phyloP scores from a whole-genome alignment of 2,888 invertebrate species.

The Leptinotarsa haldemani region DNA sequence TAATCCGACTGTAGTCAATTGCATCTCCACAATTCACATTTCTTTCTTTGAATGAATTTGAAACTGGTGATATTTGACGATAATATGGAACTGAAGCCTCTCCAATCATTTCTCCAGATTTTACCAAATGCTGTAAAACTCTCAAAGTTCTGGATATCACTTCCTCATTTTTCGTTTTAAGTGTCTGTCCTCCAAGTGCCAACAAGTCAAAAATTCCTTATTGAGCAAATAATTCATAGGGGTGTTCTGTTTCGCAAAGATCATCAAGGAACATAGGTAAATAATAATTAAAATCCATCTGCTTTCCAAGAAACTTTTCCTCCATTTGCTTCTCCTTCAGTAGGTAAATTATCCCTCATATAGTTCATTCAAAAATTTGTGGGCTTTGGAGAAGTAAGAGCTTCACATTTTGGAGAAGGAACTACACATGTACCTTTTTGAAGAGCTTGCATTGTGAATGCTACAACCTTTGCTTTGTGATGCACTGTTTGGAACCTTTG shows the following conservation, averaged over 20 bases:
- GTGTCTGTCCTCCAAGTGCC: slow-evolving; percentile 85
- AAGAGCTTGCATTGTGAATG: slow-evolving; percentile 86
- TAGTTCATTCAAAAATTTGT: slow-evolving; percentile 80
- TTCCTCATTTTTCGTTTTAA: slow-evolving; percentile 84
- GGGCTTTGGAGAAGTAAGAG: slow-evolving; percentile 68
- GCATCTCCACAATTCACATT: slow-evolving; percentile 89
- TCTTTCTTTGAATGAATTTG: slow-evolving; percentile 89
- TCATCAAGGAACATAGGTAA: slow-evolving; percentile 96
- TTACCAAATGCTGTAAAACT: slow-evolving; percentile 88
- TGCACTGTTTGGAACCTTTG: too few species aligned
- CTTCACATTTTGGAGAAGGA: slow-evolving; percentile 74
- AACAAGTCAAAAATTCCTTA: slow-evolving; percentile 90
- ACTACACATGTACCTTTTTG: slow-evolving; percentile 83
- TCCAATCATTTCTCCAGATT: slow-evolving; percentile 87
- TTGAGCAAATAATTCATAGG: slow-evolving; percentile 88
- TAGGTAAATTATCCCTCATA: slow-evolving; percentile 83
- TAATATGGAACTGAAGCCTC: slow-evolving; percentile 98
- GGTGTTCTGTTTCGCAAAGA: slow-evolving; percentile 84
- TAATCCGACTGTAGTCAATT: slow-evolving; percentile 90
- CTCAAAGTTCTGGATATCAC: slow-evolving; percentile 88
- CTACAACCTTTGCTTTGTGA: too few species aligned
- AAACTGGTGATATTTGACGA: slow-evolving; percentile 89
- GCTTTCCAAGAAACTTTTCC: slow-evolving; percentile 84
- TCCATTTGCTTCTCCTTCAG: slow-evolving; percentile 78
- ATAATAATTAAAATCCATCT: slow-evolving; percentile 93